phyloP scores from a whole-genome alignment of 2,113 vertebrate species.

The Platycercus adscitus region DNA sequence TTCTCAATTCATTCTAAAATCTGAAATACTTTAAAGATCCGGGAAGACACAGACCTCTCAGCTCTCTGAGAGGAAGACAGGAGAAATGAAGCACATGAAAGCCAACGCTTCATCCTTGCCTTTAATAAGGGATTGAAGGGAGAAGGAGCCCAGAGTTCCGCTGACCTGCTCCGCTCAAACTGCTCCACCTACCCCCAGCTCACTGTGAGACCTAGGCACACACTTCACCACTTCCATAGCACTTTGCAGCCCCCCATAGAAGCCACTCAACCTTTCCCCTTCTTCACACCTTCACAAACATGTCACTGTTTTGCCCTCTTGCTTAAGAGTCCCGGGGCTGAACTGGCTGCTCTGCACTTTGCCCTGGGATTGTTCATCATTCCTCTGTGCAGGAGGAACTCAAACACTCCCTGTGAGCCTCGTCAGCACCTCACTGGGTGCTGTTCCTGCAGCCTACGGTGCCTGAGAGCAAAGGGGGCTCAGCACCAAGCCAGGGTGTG shows the following conservation, averaged over 20 bases:
- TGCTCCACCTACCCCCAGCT: neutral
- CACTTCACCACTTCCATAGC: rapidly evolving
- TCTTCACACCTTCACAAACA: rapidly evolving
- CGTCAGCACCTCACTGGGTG: neutral
- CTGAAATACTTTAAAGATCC: neutral
- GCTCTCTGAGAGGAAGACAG: neutral
- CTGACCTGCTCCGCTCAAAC: neutral
- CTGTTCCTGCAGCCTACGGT: rapidly evolving
- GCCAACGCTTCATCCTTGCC: neutral
- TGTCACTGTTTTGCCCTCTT: neutral
- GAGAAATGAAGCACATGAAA: neutral
- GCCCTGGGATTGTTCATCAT: neutral
- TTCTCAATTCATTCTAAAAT: neutral
- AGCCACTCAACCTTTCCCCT: neutral
- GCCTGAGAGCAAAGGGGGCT: neutral
- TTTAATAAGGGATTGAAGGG: rapidly evolving
- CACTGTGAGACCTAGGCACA: neutral
- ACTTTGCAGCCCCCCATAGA: rapidly evolving
- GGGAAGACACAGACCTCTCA: neutral
- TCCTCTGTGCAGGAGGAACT: rapidly evolving
- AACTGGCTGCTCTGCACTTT: neutral
- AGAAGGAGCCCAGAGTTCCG: neutral
- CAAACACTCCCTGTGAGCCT: rapidly evolving
- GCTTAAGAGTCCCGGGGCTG: neutral
- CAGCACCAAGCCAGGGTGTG: neutral